Evolutionary conservation across 2,113 vertebrate genomes (phyloP), one percentile per base, ranked within the genome.

Genomic region (Recurvirostra avosetta): DNA sequence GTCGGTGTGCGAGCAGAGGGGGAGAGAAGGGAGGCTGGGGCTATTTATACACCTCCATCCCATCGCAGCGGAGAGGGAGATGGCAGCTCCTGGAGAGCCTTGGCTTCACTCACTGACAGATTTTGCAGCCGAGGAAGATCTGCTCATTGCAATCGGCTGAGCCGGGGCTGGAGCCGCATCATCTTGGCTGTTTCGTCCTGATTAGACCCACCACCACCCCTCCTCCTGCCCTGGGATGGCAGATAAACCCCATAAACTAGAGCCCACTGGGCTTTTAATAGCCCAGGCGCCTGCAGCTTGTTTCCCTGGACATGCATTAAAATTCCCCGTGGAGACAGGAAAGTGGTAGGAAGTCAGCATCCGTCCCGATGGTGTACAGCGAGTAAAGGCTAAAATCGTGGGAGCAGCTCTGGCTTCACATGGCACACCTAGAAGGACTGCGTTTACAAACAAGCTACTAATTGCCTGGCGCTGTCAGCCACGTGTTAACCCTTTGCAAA

Each of bases 281-380:
- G 73, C 65, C 50, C 30, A 18, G 63, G 29, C 12, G 13, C 38
- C 80, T 74, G 73, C 56, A 72, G 66, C 45, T 61, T 5, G 0
- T 67, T 93, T 56, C 49, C 78, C 71, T 86, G 74, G 71, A 36
- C 1, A 3, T 45, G 58, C 66, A 61, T 72, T 75, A 68, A 68
- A 68, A 86, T 79, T 63, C 74, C 58, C 29, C 52, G 50, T 2
- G 4, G 66, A 78, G 78, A 30, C 29, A 55, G 56, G 3, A 36
- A 9, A 0, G 0, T 0, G 0, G 40, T 40, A 56, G 66, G 62
- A 82, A 72, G 27, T 65, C 49, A 41, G 15, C 36, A 13, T 40
- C 2, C 1, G 34, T 34, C 56, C 78, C 4, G 0, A 13, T 0
- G 5, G 52, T 1, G 1, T 2, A 16, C 3, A 27, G 55, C 0